Base-by-base conservation (phyloP, 1,140 invertebrate genomes). In the Caenorhabditis latens region DNA sequence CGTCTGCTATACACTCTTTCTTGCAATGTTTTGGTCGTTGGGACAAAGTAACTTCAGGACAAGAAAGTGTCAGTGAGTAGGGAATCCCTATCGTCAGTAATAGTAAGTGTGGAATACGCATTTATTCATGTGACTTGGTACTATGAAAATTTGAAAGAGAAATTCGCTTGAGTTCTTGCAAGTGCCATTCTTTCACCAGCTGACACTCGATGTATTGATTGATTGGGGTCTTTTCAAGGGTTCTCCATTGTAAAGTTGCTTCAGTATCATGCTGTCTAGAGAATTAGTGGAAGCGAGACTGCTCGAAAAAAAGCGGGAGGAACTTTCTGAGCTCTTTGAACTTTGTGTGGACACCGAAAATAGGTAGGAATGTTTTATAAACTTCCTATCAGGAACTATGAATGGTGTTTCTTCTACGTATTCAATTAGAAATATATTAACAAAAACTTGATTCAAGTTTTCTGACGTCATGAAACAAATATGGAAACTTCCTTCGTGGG, bases 1-100 rank as follows among this genome's bases (percentile, higher is more conserved):
- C 96, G 91, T 99, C 96, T 0, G 96, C 95, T 0, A 95, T 96
- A 93, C 98, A 99, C 93, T 97, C 96, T 87, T 97, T 95, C 65
- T 97, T 94, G 93, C 97, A 99, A 86, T 90, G 88, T 42, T 87
- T 84, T 2, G 90, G 91, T 13, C 90, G 85, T 24, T 91, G 90
- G 43, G 61, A 50, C 21, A 75, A 40, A 43, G 90, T 89, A 4
- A 88, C 83, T 53, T 82, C 58, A 4, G 89, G 65, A 53, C 89
- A 89, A 24, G 71, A 79, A 50, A 79, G 71, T 48, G 71, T 24
- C n/a, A 4, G 42, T 21, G 46, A 13, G 13, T 21, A 50, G n/a
- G 46, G 19, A 11, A 50, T 24, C 2, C 16, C 16, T 5, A 24
- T 46, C 16, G 19, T 19, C 19, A 79, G 46, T 79, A 50, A 46